Base-by-base conservation (phyloP, 2,888 invertebrate genomes). In the Ommatoiulus sabulosus region DNA sequence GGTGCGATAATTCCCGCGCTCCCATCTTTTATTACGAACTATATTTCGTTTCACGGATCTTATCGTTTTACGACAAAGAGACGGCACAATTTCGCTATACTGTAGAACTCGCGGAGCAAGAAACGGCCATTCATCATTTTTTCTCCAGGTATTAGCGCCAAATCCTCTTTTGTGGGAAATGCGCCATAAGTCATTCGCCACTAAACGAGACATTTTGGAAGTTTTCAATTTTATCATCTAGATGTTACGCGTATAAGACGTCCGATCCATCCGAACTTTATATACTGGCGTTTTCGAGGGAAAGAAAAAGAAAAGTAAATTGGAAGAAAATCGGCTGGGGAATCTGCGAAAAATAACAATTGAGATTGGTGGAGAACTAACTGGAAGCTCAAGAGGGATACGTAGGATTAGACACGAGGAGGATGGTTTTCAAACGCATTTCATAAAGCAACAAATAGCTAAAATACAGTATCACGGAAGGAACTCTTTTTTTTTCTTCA, bases 71-170 rank as follows among this genome's bases (percentile, higher is more conserved):
- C 72, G 72, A 72, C 72, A 72, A 72, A 72, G 20, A 72, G 20
- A n/a, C 8, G 6, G n/a, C 10, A 72, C 24, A 72, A 72, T 20
- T 72, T 72, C 20, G 72, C n/a, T n/a, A n/a, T n/a, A n/a, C n/a
- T 24, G 20, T 24, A 72, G 20, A 72, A 72, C 6, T 72, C 24
- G 5, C 20, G 10, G 20, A 24, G n/a, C 24, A 20, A 8, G 20
- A 20, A 20, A 20, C n/a, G 4, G 6, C 72, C 10, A 72, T 72
- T 72, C 72, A 20, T 72, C 72, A 72, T 72, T 72, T 72, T 72
- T 72, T 72, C 72, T 72, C 24, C 72, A 72, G 72, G 72, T 72
- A 72, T 72, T 72, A 72, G 72, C 24, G 72, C 72, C 72, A 72
- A 72, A 72, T 72, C 72, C 72, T 72, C 72, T 72, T 63, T 72